Evolutionary conservation across 2,113 vertebrate species (phyloP).

Genomic region (Balaeniceps rex): DNA sequence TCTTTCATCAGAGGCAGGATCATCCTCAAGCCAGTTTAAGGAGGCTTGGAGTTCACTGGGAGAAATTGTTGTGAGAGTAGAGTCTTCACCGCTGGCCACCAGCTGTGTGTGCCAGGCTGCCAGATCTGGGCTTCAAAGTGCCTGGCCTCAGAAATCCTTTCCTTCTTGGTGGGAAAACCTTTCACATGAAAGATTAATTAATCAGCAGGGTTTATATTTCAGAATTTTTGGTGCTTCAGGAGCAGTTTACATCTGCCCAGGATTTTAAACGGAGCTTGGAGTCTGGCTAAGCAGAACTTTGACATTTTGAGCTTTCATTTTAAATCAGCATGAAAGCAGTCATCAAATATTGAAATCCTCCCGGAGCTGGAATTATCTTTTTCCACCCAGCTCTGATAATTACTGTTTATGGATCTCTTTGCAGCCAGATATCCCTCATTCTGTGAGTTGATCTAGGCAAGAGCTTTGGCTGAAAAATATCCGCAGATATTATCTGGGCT

Average conservation of each 20-base stretch:
- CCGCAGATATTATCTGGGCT: neutral
- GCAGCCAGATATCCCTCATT: neutral
- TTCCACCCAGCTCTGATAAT: neutral
- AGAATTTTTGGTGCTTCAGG: neutral
- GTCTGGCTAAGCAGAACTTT: neutral
- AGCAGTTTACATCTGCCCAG: neutral
- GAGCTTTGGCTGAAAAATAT: neutral
- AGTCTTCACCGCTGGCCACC: neutral
- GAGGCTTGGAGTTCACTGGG: neutral
- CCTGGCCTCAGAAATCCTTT: neutral
- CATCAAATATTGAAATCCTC: constrained; percentile 38
- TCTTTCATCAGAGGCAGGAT: neutral
- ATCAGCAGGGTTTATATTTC: neutral
- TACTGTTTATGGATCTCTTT: neutral
- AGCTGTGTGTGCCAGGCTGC: neutral
- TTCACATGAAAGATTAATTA: neutral
- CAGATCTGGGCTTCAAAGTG: neutral
- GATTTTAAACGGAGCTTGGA: neutral
- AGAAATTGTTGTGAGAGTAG: neutral
- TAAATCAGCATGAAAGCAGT: neutral
- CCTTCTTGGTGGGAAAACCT: neutral
- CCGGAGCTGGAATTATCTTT: neutral
- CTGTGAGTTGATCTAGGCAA: neutral
- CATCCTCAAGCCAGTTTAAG: neutral
- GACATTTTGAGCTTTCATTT: constrained; percentile 25